Base-by-base conservation (phyloP, 2,888 invertebrate genomes). In the Nemoura dubitans region DNA sequence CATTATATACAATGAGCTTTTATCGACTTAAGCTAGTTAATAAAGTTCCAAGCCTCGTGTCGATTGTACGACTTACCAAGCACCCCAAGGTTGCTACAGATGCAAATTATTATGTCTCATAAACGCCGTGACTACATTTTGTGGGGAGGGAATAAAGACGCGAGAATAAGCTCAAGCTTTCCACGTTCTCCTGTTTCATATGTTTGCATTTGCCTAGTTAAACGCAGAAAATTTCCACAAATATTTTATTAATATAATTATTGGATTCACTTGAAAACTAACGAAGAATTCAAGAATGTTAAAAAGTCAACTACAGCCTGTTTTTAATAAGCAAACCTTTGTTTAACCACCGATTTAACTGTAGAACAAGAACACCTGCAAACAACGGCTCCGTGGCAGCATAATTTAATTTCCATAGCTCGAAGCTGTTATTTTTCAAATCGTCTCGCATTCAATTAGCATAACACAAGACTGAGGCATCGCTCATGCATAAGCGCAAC, bases 371-470 rank as follows among this genome's bases (percentile, higher is more conserved):
- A 21, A 14, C 78, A 28, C 30, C 81, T 81, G 81, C 29, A 81
- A 30, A 28, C 28, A 29, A 81, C 21, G 30, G 29, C 81, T 81
- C 14, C 16, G 16, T 59, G 21, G 59, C 59, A 59, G 14, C 59
- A 59, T 59, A 59, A 59, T 59, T 59, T 59, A 59, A 81, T 29
- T 81, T 28, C 28, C 81, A 81, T 30, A 81, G 14, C 28, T 28
- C 30, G n/a, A 10, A 30, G 81, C n/a, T 30, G 6, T 28, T 29
- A 6, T 81, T 30, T 81, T 81, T 81, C 29, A 81, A 81, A 28
- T 30, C 29, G n/a, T n/a, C n/a, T 14, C 81, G 30, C 7, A 81
- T 81, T 29, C 81, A 81, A 81, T 81, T 81, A 81, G 81, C 81
- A 81, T 81, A 81, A 81, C 81, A 30, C 27, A n/a, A 6, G 30